Evolutionary conservation across 1,140 invertebrate species (phyloP), one percentile per base, ranked within the genome.

Genomic region (Zaprionus tsacasi): DNA sequence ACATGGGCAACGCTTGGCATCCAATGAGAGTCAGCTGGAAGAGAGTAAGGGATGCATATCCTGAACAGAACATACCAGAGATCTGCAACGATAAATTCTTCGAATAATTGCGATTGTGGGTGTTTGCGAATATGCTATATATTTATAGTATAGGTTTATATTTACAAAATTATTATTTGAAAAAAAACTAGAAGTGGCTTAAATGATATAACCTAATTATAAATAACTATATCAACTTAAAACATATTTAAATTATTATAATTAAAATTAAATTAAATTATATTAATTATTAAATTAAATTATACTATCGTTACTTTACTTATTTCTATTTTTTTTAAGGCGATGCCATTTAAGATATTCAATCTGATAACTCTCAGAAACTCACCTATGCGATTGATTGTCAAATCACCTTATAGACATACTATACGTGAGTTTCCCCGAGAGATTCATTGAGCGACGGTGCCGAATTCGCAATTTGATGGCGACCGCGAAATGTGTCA

Each of bases 401-500:
- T 40, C 38, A 40, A 40, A 6, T 40, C 13, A 40, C 13, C 38
- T 40, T 40, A 40, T n/a, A 40, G 38, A 40, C 13, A n/a, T n/a
- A 40, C 12, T 13, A 40, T 5, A n/a, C 13, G 38, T 40, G 38
- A n/a, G 38, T 40, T 40, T 5, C 38, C 13, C 38, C 38, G 13
- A 50, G 43, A 35, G 60, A 63, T 63, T 71, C 55, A 66, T 71
- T 50, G 69, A 65, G n/a, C 40, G 13, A 17, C 25, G 12, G 6
- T 17, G 52, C 27, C 11, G 48, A 63, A 66, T 33, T 21, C 58
- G 6, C 21, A 60, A n/a, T 45, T 50, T 38, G 48, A 10, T 36
- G 11, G 52, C 38, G 13, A 40, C 68, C 52, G 55, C 57, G 58
- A 71, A 67, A 57, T 68, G 78, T 85, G 82, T 85, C 82, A 79